Base-by-base conservation (phyloP, 2,888 invertebrate species). In the Toxonevra muliebris region DNA sequence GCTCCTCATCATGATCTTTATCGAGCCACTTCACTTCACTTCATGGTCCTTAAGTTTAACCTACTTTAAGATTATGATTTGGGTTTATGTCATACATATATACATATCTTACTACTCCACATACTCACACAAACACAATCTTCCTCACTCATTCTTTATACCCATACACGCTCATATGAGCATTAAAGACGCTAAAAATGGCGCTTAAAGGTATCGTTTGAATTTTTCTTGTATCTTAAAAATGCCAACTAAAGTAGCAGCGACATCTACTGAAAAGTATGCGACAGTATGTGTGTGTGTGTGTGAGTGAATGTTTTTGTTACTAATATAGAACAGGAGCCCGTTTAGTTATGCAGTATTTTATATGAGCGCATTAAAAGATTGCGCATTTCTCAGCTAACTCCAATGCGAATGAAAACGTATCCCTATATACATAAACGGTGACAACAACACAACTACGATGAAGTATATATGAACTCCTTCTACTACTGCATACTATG, bases 11-110 rank as follows among this genome's bases (percentile, higher is more conserved):
- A 15, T 45, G 48, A 30, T 57, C 48, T 64, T 64, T 64, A 40
- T 57, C 19, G 62, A 19, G 41, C 62, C 20, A 54, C 53, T 61
- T 62, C 48, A 10, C 61, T 20, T 43, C 64, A 50, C 64, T 57
- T 64, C 48, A 64, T 64, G 45, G 48, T 57, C 48, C 55, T 64
- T 64, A 57, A 57, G 48, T 57, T 57, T 19, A 64, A 64, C 30
- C 57, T 48, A 45, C 30, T 40, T 57, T 7, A 45, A 57, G 20
- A 50, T 57, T 64, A 64, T 64, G 64, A 55, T 64, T 64, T 50
- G 48, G 42, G 55, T 63, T 54, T 43, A 48, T 64, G 57, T 30
- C 64, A 40, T 40, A 43, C 7, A 7, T 30, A 30, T 30, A 7
- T 30, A 30, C 7, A 30, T 30, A 30, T 4, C 30, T 30, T 4